phyloP scores from a whole-genome alignment of 2,113 vertebrate genomes.

The Leptocoma aspasia region DNA sequence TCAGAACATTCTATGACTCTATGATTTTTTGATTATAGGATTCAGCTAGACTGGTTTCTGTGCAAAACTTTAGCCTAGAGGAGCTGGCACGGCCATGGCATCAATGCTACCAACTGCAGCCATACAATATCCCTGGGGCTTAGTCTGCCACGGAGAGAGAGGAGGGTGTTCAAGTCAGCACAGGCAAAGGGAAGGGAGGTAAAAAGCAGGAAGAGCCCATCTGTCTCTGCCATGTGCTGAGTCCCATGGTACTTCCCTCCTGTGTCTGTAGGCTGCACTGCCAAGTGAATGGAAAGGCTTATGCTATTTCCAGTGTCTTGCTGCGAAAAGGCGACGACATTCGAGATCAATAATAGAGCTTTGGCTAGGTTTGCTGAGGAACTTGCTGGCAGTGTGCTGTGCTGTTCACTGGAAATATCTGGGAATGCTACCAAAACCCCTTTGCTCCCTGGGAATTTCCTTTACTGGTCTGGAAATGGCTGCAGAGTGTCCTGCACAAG shows the following conservation, averaged over 20 bases:
- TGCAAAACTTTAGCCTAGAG: neutral
- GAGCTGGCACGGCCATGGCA: neutral
- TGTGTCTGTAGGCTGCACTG: neutral
- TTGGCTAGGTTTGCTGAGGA: neutral
- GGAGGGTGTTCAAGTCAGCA: neutral
- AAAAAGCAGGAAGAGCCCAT: neutral
- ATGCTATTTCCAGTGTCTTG: conserved; percentile 27
- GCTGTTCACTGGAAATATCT: conserved; percentile 4
- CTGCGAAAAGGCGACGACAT: conserved; percentile 24
- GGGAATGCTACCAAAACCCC: neutral
- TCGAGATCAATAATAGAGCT: neutral
- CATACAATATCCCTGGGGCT: neutral
- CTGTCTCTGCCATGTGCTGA: conserved; percentile 6
- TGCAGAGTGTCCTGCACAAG: neutral
- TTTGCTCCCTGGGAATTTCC: neutral
- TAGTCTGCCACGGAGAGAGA: neutral
- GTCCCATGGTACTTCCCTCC: neutral
- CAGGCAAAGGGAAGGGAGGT: neutral
- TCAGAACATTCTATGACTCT: neutral
- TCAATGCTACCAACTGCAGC: neutral
- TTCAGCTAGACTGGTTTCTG: neutral
- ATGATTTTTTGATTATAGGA: neutral
- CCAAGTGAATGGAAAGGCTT: neutral
- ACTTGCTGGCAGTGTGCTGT: neutral
- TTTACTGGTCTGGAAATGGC: neutral